Evolutionary conservation across 2,797 vertebrate species (phyloP).

Genomic region (Helicolenus hilgendorfi): DNA sequence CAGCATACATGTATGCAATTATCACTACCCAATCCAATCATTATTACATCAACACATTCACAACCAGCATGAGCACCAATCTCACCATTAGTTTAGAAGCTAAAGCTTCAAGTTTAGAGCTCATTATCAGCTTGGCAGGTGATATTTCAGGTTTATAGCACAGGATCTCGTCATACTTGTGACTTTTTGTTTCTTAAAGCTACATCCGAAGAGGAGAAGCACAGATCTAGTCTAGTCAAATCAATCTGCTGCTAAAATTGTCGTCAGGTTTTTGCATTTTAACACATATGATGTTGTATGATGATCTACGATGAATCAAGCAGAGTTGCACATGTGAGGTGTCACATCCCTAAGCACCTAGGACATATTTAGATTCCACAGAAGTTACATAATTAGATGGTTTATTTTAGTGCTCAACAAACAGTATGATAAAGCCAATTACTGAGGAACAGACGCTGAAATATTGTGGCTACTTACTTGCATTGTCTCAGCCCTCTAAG

Average conservation of each 20-base stretch:
- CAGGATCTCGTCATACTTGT: neutral
- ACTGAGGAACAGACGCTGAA: neutral
- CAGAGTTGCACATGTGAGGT: neutral
- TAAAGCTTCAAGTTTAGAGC: neutral
- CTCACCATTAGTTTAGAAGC: neutral
- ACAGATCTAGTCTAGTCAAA: neutral
- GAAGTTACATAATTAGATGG: neutral
- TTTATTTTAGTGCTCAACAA: neutral
- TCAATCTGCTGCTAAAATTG: neutral
- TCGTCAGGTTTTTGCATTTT: neutral
- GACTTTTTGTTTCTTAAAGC: neutral
- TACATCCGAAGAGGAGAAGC: neutral
- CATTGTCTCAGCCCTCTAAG: too few species aligned
- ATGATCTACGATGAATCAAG: neutral
- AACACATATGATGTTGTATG: neutral
- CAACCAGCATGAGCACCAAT: neutral
- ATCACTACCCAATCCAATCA: neutral
- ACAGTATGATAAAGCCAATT: neutral
- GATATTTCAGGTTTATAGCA: neutral
- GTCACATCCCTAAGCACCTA: neutral
- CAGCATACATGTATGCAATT: neutral
- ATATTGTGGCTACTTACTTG: neutral
- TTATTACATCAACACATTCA: neutral
- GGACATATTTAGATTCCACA: neutral
- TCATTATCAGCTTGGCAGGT: constrained; percentile 21